Evolutionary conservation across 2,113 vertebrate species (phyloP).

Genomic region (Planiliza haematocheilus): DNA sequence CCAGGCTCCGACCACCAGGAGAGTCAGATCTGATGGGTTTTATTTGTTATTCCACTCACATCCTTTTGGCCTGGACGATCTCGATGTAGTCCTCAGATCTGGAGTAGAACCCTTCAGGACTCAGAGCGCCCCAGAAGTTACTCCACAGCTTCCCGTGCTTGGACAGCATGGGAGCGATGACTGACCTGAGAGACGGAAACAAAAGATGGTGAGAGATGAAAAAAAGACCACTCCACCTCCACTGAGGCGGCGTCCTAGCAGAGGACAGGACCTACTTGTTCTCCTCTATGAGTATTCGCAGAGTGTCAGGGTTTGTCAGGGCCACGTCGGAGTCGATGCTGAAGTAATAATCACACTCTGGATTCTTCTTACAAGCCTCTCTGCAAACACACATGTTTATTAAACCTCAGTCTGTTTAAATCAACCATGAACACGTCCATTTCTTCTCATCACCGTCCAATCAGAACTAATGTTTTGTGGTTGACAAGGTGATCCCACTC

Average conservation of each 20-base stretch:
- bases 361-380: slow-evolving; percentile 60
- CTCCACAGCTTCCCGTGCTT: slow-evolving; percentile 78
- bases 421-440: no score
- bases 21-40: no score
- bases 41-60: slow-evolving; percentile 36
- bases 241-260: no score
- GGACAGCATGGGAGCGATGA: slow-evolving; percentile 72
- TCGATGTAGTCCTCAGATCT: slow-evolving; percentile 79
- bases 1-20: no score
- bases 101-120: slow-evolving; percentile 75
- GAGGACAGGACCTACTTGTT: slow-evolving; percentile 58
- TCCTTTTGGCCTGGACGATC: slow-evolving; percentile 75
- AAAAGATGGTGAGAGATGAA: no score
- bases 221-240: no score
- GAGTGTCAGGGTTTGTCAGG: slow-evolving; percentile 58
- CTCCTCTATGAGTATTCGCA: slow-evolving; percentile 71
- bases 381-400: slow-evolving; percentile 33
- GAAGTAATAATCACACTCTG: slow-evolving; percentile 73
- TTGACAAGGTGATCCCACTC: slow-evolving; percentile 53
- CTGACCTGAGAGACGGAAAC: slow-evolving; percentile 40
- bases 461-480: no score
- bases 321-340: slow-evolving; percentile 76
- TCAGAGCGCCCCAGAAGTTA: slow-evolving; percentile 79
- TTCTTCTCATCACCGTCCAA: no score
- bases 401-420: no score